Percentiles rank a stretch among this genome's conserved stretches.
phyloP scores from a whole-genome alignment of 2,888 invertebrate genomes.

The Drosophila ochracea region DNA sequence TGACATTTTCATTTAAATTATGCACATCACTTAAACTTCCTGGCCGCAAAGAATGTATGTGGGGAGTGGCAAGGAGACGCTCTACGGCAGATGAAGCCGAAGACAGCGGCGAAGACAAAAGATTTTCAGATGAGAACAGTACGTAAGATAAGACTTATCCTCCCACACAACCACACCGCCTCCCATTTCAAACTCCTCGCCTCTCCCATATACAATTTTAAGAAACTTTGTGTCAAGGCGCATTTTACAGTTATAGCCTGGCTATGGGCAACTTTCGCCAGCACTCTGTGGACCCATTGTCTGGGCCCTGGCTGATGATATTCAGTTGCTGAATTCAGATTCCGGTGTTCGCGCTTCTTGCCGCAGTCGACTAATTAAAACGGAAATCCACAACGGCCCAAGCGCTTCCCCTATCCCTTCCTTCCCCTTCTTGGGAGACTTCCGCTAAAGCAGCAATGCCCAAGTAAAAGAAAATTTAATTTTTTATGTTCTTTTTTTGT shows the following conservation, averaged over 20 bases:
- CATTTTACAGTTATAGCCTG: conserved; percentile 77
- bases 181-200: neutral
- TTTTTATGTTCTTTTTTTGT: conserved; percentile 56
- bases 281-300: conserved; percentile 55
- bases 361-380: conserved; percentile 77
- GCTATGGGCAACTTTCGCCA: conserved; percentile 72
- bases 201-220: conserved; percentile 16
- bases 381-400: conserved; percentile 76
- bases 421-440: conserved; percentile 27
- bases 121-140: conserved; percentile 35
- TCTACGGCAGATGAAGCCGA: conserved; percentile 41
- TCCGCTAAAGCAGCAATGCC: conserved; percentile 73
- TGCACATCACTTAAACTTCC: conserved; percentile 81
- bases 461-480: conserved; percentile 76
- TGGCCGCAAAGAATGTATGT: conserved; percentile 51
- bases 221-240: conserved; percentile 76
- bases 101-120: conserved; percentile 38
- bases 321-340: conserved; percentile 64
- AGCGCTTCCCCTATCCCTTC: conserved; percentile 6
- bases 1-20: conserved; percentile 82
- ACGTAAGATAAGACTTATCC: conserved; percentile 44
- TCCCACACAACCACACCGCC: neutral
- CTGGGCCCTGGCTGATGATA: conserved; percentile 34
- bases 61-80: neutral
- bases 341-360: conserved; percentile 35